Evolutionary conservation across 35 echinoderm and acorn worm genomes (phyloP), one percentile per base, ranked within the genome.

Genomic region (Heliocidaris erythrogramma): DNA sequence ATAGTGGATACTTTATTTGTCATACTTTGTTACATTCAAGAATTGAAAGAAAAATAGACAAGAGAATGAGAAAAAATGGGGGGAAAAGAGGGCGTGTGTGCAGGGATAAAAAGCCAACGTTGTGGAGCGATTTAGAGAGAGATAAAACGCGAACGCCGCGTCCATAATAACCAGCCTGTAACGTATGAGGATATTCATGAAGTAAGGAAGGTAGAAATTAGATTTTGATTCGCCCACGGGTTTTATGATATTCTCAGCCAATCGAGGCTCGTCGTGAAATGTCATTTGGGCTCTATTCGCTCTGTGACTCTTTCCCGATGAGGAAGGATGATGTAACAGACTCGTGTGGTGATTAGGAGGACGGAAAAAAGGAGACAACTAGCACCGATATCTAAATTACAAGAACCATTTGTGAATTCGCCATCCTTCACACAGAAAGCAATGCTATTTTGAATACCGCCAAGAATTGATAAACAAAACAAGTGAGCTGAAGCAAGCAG

Each of bases 301-400:
- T 56, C 52, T 11, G 52, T 56, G 52, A 56, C 11, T n/a, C 65
- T n/a, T 21, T n/a, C 65, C 27, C 27, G 8, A 78, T 24, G 21
- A 78, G 65, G 65, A 78, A 78, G 65, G 65, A 24, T 78, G 65
- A 78, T 78, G 65, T 78, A 78, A 78, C 65, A 78, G 65, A 78
- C 5, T 27, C 65, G 24, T 69, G 14, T 21, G 21, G 27, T 78
- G 65, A 78, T 21, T 7, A 78, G 27, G 65, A 78, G 27, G 2
- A 78, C 65, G 65, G 2, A 14, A 78, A 78, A 69, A n/a, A 5
- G 65, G 65, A 27, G 65, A 78, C 27, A 78, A 78, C 65, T 18
- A 21, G 65, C 65, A 78, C 65, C 65, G 21, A 65, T 16, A 71
- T 16, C 61, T 27, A 18, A 14, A 56, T 78, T 7, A 78, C 27